Conservation (phyloP, 2,797 vertebrate species). For the Bradypodion ventrale region DNA sequence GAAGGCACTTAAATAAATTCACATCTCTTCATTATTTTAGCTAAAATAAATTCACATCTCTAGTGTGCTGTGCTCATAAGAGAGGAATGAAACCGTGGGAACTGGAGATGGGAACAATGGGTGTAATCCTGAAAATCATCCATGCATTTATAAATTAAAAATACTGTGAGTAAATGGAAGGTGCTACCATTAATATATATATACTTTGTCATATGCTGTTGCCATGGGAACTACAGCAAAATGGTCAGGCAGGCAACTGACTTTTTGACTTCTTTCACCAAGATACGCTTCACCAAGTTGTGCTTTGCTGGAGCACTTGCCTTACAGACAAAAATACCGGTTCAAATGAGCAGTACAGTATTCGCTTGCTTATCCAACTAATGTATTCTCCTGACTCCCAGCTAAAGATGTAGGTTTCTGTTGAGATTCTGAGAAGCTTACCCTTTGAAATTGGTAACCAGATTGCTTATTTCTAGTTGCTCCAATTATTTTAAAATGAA, state of each 20-base stretch:
- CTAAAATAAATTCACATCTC: no score
- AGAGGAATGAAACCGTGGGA: not conserved
- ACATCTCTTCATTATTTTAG: not conserved
- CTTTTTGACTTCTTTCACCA: not conserved
- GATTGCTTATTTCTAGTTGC: not conserved
- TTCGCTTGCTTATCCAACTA: not conserved
- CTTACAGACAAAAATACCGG: not conserved
- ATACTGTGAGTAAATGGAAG: not conserved
- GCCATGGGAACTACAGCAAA: fast-evolving
- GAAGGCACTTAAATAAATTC: no score
- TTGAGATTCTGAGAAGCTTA: not conserved
- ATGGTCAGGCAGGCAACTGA: not conserved
- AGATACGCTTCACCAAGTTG: not conserved
- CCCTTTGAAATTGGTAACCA: not conserved
- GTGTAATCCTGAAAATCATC: not conserved
- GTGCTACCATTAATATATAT: not conserved
- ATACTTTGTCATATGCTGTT: not conserved
- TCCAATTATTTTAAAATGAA: slow-evolving; percentile 8
- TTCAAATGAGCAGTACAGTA: not conserved
- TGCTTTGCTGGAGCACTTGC: not conserved
- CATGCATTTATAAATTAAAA: not conserved
- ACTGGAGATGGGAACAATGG: not conserved
- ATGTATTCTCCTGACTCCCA: not conserved
- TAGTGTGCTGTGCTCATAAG: not conserved
- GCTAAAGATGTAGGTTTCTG: not conserved